Conservation (phyloP, 30 jellyfish, hydroid and myxozoan species). For the Turritopsis rubra region DNA sequence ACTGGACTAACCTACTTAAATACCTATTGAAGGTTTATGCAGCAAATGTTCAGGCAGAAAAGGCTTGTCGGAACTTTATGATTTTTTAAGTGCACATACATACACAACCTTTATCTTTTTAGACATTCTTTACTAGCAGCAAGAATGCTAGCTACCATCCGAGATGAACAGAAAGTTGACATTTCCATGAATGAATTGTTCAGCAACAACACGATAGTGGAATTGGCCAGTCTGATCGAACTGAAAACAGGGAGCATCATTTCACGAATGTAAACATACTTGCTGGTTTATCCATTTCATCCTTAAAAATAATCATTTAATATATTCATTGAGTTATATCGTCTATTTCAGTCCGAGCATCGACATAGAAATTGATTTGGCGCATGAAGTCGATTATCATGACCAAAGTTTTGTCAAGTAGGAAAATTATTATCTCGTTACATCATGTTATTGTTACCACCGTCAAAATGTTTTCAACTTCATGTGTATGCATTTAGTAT, state of each 20-base stretch:
- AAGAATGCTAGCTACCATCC: conserved; percentile 63
- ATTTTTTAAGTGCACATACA: too few species aligned
- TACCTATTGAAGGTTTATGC: too few species aligned
- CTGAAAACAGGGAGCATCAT: conserved; percentile 28
- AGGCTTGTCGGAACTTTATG: too few species aligned
- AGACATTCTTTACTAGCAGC: conserved; percentile 90
- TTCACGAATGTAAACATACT: conserved; percentile 25
- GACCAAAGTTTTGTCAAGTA: conserved; percentile 58
- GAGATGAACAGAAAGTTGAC: conserved; percentile 50
- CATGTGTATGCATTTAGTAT: conserved; percentile 31
- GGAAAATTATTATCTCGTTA: not conserved
- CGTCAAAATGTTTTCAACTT: not conserved
- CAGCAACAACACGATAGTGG: conserved; percentile 63
- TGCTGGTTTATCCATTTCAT: too few species aligned
- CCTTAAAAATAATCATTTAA: too few species aligned
- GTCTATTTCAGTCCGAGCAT: conserved; percentile 15
- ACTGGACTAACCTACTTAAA: too few species aligned
- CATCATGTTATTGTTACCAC: not conserved
- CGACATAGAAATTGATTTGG: conserved; percentile 37
- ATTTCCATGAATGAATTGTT: conserved; percentile 59
- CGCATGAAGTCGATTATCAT: conserved; percentile 60
- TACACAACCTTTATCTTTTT: too few species aligned
- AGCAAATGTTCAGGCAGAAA: too few species aligned
- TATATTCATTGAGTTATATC: too few species aligned
- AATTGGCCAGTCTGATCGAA: conserved; percentile 49